Evolutionary conservation across 2,797 vertebrate species (phyloP), one percentile per base, ranked within the genome.

Genomic region (Hyperoplus immaculatus): DNA sequence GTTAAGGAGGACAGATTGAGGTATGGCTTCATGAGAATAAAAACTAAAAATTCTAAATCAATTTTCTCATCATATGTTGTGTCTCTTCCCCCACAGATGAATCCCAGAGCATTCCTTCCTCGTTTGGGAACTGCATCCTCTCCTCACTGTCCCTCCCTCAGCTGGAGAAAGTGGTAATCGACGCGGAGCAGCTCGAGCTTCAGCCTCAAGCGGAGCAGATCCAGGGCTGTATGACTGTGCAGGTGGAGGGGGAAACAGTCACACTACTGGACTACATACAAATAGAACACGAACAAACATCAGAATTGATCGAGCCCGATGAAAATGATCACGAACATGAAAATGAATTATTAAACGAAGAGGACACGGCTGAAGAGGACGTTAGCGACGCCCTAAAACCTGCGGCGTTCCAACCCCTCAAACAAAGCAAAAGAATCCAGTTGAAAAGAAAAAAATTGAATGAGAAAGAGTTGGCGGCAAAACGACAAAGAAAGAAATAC

Each of bases 51-150:
- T 29, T 29, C 29, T 3, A 29, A 29, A 29, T 29, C 29, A 29
- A 29, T 29, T 29, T 29, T 29, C 29, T 29, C 29, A 29, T 29
- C 29, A 29, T 29, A 29, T 29, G 29, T 29, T 29, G 29, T 29
- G 29, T 29, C 29, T 29, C 29, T 81, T 45, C 57, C 38, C 15
- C 51, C 18, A 4, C 88, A 93, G 92, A 93, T 75, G 90, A 91
- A 55, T 65, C 75, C 41, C 91, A 89, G 18, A 77, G 63, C 83
- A 78, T 93, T 57, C 89, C 92, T 0, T 87, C 89, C 0, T 92
- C 94, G 45, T 93, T 94, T 18, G 94, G 94, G 46, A 94, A 95
- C 21, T 93, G 91, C 90, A 94, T 95, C 88, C 89, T 94, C 3
- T 93, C 93, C 1, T 93, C 92, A 0, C 72, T 94, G 72, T 90